Conservation (phyloP, 2,888 invertebrate genomes). For the Agrilus biguttatus region DNA sequence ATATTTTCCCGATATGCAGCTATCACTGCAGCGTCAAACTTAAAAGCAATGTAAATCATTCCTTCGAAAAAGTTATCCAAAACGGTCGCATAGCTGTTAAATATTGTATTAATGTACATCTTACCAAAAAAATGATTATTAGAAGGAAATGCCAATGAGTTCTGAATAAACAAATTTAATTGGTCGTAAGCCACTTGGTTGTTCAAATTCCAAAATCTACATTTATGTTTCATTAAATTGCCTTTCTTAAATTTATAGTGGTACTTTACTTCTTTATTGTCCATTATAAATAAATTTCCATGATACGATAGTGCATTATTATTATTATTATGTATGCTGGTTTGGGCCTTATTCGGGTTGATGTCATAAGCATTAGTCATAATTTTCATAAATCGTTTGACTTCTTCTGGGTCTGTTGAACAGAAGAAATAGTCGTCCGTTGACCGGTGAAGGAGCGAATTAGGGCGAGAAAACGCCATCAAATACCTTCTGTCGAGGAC, state of each 20-base stretch:
- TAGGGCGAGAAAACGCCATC: conserved; percentile 2
- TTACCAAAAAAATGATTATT: conserved; percentile 5
- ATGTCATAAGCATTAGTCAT: conserved; percentile 5
- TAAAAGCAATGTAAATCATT: conserved; percentile 6
- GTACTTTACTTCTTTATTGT: conserved; percentile 6
- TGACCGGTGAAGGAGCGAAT: conserved; percentile 7
- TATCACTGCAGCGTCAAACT: conserved; percentile 5
- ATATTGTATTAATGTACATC: conserved; percentile 5
- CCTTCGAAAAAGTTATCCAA: conserved; percentile 5
- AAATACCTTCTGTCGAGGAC: conserved; percentile 5
- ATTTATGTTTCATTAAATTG: conserved; percentile 3
- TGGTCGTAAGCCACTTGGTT: conserved; percentile 1
- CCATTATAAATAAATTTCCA: conserved; percentile 6
- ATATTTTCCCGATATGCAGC: conserved; percentile 1
- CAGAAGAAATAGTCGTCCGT: conserved; percentile 11
- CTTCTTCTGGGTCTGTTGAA: conserved; percentile 5
- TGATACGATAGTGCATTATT: conserved; percentile 5
- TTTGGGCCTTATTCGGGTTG: conserved; percentile 6
- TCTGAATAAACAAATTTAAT: conserved; percentile 2
- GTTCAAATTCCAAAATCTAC: conserved; percentile 5
- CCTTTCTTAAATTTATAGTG: conserved; percentile 3
- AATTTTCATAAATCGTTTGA: conserved; percentile 4
- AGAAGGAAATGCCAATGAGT: background rate
- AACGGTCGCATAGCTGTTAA: conserved; percentile 4
- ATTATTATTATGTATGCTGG: conserved; percentile 3